Evolutionary conservation across 2,888 invertebrate species (phyloP), one percentile per base, ranked within the genome.

Genomic region (Dyspetes luteomarginatus): DNA sequence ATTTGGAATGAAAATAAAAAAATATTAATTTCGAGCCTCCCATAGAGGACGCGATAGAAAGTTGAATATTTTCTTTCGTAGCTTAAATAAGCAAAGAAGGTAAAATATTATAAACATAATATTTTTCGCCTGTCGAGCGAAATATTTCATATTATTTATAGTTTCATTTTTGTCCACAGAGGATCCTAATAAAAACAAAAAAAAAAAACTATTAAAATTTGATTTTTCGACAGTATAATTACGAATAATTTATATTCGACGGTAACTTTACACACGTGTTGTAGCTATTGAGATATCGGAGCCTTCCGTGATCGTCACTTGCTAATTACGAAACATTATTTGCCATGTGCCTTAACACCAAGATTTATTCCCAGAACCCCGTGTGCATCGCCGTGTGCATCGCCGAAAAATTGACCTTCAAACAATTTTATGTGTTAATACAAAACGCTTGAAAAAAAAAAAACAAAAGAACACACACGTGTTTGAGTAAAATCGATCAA

Each of bases 301-400:
- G n/a, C n/a, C n/a, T n/a, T n/a, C n/a, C n/a, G 2, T 36, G 12
- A 9, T 36, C 17, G 17, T 48, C 48, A 17, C 48, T 17, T 48
- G 77, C 55, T 62, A 71, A 71, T 64, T 64, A 48, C 43, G 36
- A 58, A 68, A 71, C 48, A 55, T 22, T 48, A 52, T 77, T 77
- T 77, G 77, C 45, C 30, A 45, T 68, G 45, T 71, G 12, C 4
- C 26, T 71, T 71, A 71, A 55, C 71, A 71, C 43, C 41, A 48
- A 17, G 15, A 12, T 36, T 60, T 62, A 62, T 72, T 62, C 62
- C 52, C 52, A 30, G 72, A 50, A 72, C 45, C 15, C 19, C 3
- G n/a, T 56, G n/a, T n/a, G n/a, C n/a, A n/a, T 22, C 28, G 52
- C 26, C 24, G 15, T 17, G 45, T 28, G 9, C 9, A 36, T 36